Conservation (phyloP, 2,797 vertebrate species). For the Phaenicophaeus curvirostris region DNA sequence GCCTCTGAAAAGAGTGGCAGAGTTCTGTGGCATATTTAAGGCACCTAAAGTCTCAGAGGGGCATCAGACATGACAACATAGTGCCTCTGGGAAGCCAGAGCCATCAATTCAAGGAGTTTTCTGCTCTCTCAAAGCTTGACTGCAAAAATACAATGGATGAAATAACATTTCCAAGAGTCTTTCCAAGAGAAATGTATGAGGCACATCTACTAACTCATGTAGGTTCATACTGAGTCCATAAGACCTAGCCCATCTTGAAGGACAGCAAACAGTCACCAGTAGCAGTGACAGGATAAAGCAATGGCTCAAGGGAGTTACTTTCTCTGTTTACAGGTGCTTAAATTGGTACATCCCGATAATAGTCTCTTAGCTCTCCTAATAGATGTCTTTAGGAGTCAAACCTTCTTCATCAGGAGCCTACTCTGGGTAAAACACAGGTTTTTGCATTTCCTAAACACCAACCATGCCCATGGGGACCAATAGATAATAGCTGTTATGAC, state of each 20-base stretch:
- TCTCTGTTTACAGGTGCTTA: not conserved
- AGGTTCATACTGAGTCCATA: not conserved
- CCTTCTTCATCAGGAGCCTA: not conserved
- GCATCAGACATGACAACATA: not conserved
- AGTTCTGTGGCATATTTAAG: not conserved
- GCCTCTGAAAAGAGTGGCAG: not conserved
- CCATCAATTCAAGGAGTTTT: not conserved
- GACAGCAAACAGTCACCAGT: not conserved
- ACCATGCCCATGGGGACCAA: accelerated
- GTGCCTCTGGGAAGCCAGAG: not conserved
- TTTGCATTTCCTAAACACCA: not conserved
- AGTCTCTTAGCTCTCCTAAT: not conserved
- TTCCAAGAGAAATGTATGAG: not conserved
- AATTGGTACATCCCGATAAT: not conserved
- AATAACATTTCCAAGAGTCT: not conserved
- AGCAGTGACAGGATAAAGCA: not conserved
- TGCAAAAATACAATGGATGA: not conserved
- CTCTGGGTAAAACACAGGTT: not conserved
- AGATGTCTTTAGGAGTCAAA: not conserved
- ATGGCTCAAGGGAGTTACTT: not conserved
- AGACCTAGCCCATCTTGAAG: not conserved
- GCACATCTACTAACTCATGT: not conserved
- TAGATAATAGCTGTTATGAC: accelerated
- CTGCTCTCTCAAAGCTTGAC: not conserved
- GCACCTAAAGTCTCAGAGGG: slow-evolving; percentile 25